Evolutionary conservation across 2,888 invertebrate species (phyloP).

Genomic region (Nemurella pictetii): DNA sequence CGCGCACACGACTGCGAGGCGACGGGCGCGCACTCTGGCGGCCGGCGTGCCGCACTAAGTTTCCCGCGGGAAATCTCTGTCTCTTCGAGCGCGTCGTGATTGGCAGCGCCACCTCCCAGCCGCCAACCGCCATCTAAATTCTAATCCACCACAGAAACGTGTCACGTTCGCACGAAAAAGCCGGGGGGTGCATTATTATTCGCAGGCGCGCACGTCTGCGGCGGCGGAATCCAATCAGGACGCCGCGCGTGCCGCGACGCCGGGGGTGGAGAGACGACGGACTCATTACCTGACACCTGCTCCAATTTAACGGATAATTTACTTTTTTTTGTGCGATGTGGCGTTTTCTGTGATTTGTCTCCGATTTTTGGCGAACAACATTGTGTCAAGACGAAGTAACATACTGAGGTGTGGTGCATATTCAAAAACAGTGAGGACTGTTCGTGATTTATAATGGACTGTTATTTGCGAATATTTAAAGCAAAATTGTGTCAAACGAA

Average conservation of each 20-base stretch:
- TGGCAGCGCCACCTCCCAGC: not conserved
- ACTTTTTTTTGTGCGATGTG: not conserved
- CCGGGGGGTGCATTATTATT: constrained; percentile 12
- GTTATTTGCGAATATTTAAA: no score
- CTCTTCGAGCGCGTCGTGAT: not conserved
- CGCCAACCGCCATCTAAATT: constrained; percentile 22
- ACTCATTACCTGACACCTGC: not conserved
- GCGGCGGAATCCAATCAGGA: not conserved
- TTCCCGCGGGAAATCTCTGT: not conserved
- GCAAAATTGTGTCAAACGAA: no score
- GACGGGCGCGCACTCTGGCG: not conserved
- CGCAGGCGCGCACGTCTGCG: not conserved
- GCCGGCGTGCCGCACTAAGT: not conserved
- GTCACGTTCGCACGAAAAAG: not conserved
- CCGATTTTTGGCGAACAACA: no score
- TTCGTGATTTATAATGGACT: no score
- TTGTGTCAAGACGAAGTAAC: no score
- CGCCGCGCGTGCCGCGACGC: not conserved
- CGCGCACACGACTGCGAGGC: no score
- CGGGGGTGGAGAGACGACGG: not conserved
- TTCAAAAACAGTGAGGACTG: no score
- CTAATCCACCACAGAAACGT: constrained; percentile 13
- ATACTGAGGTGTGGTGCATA: no score
- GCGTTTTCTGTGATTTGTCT: no score
- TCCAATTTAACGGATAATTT: not conserved